Evolutionary conservation across 1,140 invertebrate species (phyloP), one percentile per base, ranked within the genome.

Genomic region (Bemisia tabaci): DNA sequence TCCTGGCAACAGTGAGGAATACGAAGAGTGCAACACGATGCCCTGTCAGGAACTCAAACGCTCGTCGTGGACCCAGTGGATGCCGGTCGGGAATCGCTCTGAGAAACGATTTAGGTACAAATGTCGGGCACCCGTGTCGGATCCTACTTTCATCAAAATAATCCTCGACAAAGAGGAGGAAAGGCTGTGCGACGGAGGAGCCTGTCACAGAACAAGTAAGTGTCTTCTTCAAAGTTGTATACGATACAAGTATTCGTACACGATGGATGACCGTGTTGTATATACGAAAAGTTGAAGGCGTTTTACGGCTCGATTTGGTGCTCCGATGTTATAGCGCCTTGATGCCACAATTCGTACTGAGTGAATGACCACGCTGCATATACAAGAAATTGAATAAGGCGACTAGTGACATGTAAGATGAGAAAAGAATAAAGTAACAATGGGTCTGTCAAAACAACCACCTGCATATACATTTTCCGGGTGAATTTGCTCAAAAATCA

Each of bases 31-130:
- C 74, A 89, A 91, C 60, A 78, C 81, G 62, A 78, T 85, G 21
- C 73, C 81, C 0, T 94, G 91, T 70, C 77, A 82, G 0, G 85
- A 88, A 70, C 80, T 83, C 12, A 82, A 82, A 63, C 84, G 84
- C 69, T 85, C 85, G 0, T 74, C 81, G 1, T 92, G 90, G 89
- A 90, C 90, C 0, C 85, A 85, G 0, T 94, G 91, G 90, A 74
- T 90, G n/a, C 68, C 72, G 63, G 72, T 75, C 12, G 82, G 83
- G 0, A 79, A 81, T 2, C 68, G 85, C 60, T 82, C 83, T 5
- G 88, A 93, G 73, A 85, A 86, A 65, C 81, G 90, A 65, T 91
- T 84, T 70, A 82, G 89, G 65, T 92, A 89, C 72, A 79, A 82
- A 12, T 95, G 92, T 73, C 83, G 84, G 25, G 90, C 89, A 0